Conservation (phyloP, 2,113 vertebrate species). For the Halcyon senegalensis region DNA sequence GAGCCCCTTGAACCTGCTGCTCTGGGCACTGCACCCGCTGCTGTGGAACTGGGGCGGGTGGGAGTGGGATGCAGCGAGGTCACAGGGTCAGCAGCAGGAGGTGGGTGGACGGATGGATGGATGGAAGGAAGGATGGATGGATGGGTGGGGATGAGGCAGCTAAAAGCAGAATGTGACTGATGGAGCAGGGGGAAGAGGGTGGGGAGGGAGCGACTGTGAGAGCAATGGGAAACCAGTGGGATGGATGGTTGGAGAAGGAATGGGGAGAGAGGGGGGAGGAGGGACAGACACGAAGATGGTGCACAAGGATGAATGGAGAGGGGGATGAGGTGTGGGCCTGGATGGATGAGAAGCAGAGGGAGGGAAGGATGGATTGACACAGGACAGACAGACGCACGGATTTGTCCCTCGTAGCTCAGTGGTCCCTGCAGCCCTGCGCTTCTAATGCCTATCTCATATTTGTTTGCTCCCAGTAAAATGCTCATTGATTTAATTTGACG, state of each 20-base stretch:
- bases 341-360: no score
- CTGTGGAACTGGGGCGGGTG: rapidly evolving
- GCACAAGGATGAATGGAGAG: no score
- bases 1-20: neutral
- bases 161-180: neutral
- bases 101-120: neutral
- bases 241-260: no score
- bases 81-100: neutral
- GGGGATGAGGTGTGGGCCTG: no score
- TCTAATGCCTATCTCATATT: neutral
- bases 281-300: no score
- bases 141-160: neutral
- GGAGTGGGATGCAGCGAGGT: neutral
- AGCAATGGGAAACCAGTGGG: no score
- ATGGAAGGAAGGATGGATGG: neutral
- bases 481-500: conserved; percentile 30
- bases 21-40: neutral
- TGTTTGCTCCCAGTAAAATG: neutral
- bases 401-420: neutral
- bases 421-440: neutral
- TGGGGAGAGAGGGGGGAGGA: no score
- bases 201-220: no score
- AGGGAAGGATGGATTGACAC: neutral
- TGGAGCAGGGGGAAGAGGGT: no score
- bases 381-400: neutral